A percentile compares a stretch with the other conserved stretches of the same genome.
Evolutionary conservation across 2,113 vertebrate species (phyloP).

Genomic region (Thamnophis sirtalis): DNA sequence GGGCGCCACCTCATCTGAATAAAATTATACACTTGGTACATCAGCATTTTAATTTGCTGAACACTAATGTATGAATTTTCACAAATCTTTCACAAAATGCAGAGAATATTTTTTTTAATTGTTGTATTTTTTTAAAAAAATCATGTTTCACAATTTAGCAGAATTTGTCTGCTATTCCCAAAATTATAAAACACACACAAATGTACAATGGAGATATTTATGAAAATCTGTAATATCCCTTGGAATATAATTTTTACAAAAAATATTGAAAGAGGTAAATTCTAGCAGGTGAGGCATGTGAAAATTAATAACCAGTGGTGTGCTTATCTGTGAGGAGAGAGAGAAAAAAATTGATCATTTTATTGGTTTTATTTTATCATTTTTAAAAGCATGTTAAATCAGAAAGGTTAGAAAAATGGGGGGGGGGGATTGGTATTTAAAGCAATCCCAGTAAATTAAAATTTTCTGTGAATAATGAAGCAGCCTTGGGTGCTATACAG

Average conservation of each 20-base stretch:
- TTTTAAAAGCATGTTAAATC: constrained; percentile 44
- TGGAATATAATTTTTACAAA: constrained; percentile 22
- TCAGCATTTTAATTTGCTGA: constrained; percentile 45
- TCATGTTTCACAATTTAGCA: constrained; percentile 30
- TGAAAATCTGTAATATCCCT: background rate
- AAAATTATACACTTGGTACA: constrained; percentile 31
- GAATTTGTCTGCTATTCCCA: constrained; percentile 32
- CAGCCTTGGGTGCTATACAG: constrained; percentile 43
- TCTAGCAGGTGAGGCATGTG: background rate
- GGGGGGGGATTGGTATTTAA: background rate
- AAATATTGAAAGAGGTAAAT: background rate
- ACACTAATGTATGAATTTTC: constrained; percentile 34
- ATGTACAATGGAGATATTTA: background rate
- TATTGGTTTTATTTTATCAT: background rate
- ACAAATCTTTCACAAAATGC: constrained; percentile 23
- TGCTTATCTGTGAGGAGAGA: background rate
- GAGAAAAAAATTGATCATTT: background rate
- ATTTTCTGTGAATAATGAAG: constrained; percentile 13
- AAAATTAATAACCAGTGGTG: background rate
- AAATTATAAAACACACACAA: constrained; percentile 34
- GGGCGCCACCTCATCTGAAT: constrained; percentile 26
- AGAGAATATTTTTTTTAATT: constrained; percentile 42
- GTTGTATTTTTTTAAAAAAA: constrained; percentile 27
- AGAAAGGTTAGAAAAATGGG: background rate
- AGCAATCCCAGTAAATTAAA: constrained; percentile 32